A percentile compares a stretch with the other conserved stretches of the same genome.
Evolutionary conservation across 2,113 vertebrate species (phyloP).

Genomic region (Anarhynchus alexandrinus): DNA sequence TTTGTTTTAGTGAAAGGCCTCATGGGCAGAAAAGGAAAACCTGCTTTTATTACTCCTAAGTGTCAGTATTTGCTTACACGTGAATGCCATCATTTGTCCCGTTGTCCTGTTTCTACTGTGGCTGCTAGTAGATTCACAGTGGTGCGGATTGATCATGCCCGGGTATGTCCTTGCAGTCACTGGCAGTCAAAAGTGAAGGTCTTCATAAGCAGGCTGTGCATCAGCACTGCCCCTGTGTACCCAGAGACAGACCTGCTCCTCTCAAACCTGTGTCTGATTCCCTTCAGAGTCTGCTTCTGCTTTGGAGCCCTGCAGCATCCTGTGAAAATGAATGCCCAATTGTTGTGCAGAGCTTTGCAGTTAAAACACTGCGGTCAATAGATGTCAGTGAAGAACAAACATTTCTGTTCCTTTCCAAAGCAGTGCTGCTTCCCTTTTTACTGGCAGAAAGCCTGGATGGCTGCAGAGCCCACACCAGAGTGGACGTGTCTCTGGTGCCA

Average conservation of each 20-base stretch:
- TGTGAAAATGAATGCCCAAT: background rate
- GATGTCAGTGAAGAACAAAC: background rate
- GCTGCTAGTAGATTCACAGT: background rate
- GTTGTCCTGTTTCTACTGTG: background rate
- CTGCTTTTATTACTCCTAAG: background rate
- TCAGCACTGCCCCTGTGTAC: background rate
- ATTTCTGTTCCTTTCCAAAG: background rate
- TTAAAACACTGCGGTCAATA: background rate
- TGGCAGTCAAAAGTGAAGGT: background rate
- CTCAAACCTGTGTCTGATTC: background rate
- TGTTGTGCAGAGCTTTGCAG: background rate
- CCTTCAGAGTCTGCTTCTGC: background rate
- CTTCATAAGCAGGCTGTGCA: background rate
- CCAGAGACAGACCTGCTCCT: background rate
- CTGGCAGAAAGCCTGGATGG: background rate
- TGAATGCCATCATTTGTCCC: background rate
- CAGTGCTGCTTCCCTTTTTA: background rate
- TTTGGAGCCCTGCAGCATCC: background rate
- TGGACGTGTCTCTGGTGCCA: background rate
- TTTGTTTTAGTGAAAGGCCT: background rate
- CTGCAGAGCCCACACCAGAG: rapidly evolving
- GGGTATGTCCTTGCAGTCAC: background rate
- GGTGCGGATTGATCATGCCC: background rate
- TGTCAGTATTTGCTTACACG: background rate
- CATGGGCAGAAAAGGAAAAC: background rate